Conservation (phyloP, 2,888 invertebrate genomes). For the Achlya flavicornis region DNA sequence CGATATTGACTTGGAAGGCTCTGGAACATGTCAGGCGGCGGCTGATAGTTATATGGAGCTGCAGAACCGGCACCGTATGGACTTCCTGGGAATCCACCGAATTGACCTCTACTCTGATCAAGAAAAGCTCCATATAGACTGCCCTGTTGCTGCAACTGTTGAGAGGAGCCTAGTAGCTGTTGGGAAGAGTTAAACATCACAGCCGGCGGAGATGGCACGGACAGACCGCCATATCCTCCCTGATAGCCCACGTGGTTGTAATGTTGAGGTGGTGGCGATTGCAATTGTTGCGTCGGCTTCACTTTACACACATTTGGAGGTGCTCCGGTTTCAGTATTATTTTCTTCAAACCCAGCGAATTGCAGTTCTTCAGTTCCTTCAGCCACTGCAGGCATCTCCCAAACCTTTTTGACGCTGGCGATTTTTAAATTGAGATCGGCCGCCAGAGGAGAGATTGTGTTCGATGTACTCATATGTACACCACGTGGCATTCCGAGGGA, state of each 20-base stretch:
- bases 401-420: slow-evolving; percentile 95
- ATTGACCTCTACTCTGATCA: slow-evolving; percentile 90
- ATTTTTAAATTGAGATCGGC: slow-evolving; percentile 97
- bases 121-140: slow-evolving; percentile 93
- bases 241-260: slow-evolving; percentile 89
- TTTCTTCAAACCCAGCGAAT: slow-evolving; percentile 74
- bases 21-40: slow-evolving; percentile 85
- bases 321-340: slow-evolving; percentile 77
- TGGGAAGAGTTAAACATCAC: slow-evolving; percentile 92
- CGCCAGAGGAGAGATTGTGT: slow-evolving; percentile 90
- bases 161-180: slow-evolving; percentile 79
- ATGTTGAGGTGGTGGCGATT: slow-evolving; percentile 86
- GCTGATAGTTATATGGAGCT: slow-evolving; percentile 90
- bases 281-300: slow-evolving; percentile 92
- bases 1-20: slow-evolving; percentile 77
- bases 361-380: slow-evolving; percentile 83
- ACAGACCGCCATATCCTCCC: slow-evolving; percentile 89
- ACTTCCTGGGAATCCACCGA: slow-evolving; percentile 89
- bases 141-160: slow-evolving; percentile 87
- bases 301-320: slow-evolving; percentile 92
- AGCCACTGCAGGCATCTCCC: slow-evolving; percentile 91
- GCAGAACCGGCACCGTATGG: slow-evolving; percentile 88
- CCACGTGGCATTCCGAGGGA: slow-evolving; percentile 83
- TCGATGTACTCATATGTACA: slow-evolving; percentile 85
- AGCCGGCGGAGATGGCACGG: slow-evolving; percentile 94